phyloP scores from a whole-genome alignment of 1,140 invertebrate genomes.

The Aphaenogaster rudis region DNA sequence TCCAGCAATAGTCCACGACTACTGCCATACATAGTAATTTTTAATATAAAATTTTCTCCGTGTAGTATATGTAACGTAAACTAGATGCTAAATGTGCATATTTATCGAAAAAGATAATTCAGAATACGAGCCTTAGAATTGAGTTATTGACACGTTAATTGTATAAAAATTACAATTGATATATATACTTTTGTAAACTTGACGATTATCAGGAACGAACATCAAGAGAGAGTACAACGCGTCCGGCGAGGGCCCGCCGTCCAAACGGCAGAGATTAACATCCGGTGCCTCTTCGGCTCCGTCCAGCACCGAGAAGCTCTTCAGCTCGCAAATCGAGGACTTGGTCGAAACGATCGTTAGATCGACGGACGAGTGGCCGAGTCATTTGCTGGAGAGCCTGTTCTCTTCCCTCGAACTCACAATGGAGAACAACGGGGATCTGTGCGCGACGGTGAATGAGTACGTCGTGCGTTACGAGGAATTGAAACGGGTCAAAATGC shows the following conservation, averaged over 20 bases:
- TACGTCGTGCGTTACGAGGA: constrained; percentile 76
- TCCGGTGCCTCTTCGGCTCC: constrained; percentile 8
- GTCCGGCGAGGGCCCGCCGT: constrained; percentile 71
- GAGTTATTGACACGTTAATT: constrained; percentile 1
- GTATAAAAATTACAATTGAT: background rate
- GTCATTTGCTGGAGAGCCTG: constrained; percentile 77
- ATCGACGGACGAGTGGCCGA: constrained; percentile 77
- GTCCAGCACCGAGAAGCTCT: constrained; percentile 70
- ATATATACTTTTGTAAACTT: background rate
- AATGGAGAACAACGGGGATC: constrained; percentile 74
- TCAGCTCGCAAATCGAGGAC: constrained; percentile 73
- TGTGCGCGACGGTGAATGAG: constrained; percentile 65
- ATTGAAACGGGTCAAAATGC: constrained; percentile 45
- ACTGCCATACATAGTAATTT: no score
- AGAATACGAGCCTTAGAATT: background rate
- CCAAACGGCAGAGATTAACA: constrained; percentile 74
- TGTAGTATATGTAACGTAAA: no score
- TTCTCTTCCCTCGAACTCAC: constrained; percentile 74
- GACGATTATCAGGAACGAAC: constrained; percentile 26
- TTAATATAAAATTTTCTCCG: no score
- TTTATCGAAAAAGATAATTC: no score
- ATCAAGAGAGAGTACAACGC: constrained; percentile 76
- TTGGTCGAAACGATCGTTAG: constrained; percentile 72
- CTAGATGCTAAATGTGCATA: no score
- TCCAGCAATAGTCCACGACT: no score